Base-by-base conservation (phyloP, 2,888 invertebrate species). In the Chymomyza procnemis region DNA sequence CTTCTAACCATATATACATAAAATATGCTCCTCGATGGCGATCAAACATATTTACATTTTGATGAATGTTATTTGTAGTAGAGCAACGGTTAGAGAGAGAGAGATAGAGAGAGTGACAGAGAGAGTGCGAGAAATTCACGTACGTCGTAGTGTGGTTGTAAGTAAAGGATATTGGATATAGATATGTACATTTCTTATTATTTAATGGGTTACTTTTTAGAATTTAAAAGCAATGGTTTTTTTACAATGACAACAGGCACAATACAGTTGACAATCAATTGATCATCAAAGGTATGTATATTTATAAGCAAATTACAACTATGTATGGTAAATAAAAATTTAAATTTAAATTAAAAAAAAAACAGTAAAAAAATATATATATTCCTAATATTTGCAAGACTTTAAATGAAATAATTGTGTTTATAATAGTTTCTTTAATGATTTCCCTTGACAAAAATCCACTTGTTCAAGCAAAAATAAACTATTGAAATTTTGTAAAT, bases 151-250 rank as follows among this genome's bases (percentile, higher is more conserved):
- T 41, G 34, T 41, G 34, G 34, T 41, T 41, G 34, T 41, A 41
- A 41, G 34, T 41, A 41, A 41, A 41, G 34, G 34, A 41, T 12
- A 41, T 26, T 6, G 26, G 6, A 26, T 41, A 41, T 41, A n/a
- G n/a, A 3, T 41, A 41, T 41, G 12, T 41, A 41, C 3, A 41
- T 41, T 41, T 41, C 12, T 12, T 26, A 1, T 6, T 26, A 8
- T 8, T 26, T 26, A 26, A 26, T 26, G 57, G n/a, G 48, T 12
- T 46, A 62, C 18, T 21, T 21, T 30, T 46, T 18, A 48, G 21
- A 52, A 71, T 77, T 76, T 71, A 71, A 47, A 76, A 76, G 75
- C 78, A 41, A 41, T 41, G 34, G 3, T 22, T 2, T 26, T 26
- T 26, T 26, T 26, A 26, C 8, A 6, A 26, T 26, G 6, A 26